phyloP scores from a whole-genome alignment of 2,888 invertebrate species.

The Idaea biselata region DNA sequence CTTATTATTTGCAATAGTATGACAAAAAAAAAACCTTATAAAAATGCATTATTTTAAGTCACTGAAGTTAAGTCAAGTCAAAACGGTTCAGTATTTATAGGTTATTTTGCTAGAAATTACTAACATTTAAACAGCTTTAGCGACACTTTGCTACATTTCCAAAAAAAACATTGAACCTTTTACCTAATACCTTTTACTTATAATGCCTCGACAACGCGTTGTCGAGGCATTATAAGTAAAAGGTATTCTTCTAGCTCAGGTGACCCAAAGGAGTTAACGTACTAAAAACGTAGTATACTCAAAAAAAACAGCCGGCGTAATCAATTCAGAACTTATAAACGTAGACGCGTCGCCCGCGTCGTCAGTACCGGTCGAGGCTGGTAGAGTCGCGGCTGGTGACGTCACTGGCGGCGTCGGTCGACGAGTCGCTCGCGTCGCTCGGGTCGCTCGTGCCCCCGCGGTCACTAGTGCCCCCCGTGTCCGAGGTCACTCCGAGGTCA shows the following conservation, averaged over 20 bases:
- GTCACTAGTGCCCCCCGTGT: constrained; percentile 53
- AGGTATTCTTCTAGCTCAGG: too few relatives aligned
- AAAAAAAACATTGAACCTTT: too few relatives aligned
- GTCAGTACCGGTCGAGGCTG: constrained; percentile 68
- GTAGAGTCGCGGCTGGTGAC: constrained; percentile 71
- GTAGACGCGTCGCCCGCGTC: constrained; percentile 22
- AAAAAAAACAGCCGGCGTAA: constrained; percentile 9
- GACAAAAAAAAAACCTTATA: neutral
- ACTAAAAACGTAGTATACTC: too few relatives aligned
- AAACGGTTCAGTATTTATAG: too few relatives aligned
- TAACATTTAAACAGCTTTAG: too few relatives aligned
- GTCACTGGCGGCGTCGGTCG: constrained; percentile 73
- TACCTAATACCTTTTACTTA: too few relatives aligned
- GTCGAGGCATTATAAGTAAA: too few relatives aligned
- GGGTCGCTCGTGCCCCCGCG: constrained; percentile 44
- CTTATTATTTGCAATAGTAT: neutral
- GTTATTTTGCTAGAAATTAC: too few relatives aligned
- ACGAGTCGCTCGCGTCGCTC: constrained; percentile 31
- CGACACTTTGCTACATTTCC: too few relatives aligned
- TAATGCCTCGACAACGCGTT: too few relatives aligned
- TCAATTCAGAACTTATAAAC: constrained; percentile 41
- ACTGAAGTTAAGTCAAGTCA: neutral
- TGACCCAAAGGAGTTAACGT: too few relatives aligned
- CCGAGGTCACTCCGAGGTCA: constrained; percentile 15
- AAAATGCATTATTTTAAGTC: neutral